Base-by-base conservation (phyloP, 2,888 invertebrate genomes). In the Pantelozetes paolii region DNA sequence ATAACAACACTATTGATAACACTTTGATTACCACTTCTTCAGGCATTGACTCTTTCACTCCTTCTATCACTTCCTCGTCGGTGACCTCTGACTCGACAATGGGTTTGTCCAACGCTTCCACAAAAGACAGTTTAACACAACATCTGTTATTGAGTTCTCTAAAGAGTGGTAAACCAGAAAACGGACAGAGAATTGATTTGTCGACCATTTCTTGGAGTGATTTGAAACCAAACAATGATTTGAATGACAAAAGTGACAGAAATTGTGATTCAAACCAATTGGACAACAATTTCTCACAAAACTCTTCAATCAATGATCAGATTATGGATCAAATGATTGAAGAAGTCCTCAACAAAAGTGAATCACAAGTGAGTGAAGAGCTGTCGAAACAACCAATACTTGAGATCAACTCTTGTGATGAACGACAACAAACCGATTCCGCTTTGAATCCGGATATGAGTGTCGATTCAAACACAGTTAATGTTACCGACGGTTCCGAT, bases 401-500 rank as follows among this genome's bases (percentile, higher is more conserved):
- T 23, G 69, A 69, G 71, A 40, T 32, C 18, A 71, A 36, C n/a
- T 20, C 36, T 18, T 26, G 32, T 71, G 71, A 54, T 20, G 54
- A 71, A 36, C 69, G 1, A 42, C 50, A 57, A 23, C 30, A 28
- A 36, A 36, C 3, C 3, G 32, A 71, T 9, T 20, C 36, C 13
- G 36, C 18, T 18, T 18, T 36, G 15, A 42, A 11, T 1, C 45
- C 69, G 6, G 26, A 42, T 45, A 26, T 64, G 20, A 23, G 3
- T 5, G 45, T 13, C 50, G 36, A 71, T 13, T 69, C 42, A 11
- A 69, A 69, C 30, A 54, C 23, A 40, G 32, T 85, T 71, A 89
- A 90, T 83, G 88, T 88, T 48, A 87, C 86, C 74, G 83, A 80
- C 75, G 83, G 86, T 40, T 87, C 89, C 78, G 87, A 88, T 76